Evolutionary conservation across 2,888 invertebrate species (phyloP).

Genomic region (Dryococelus australis): DNA sequence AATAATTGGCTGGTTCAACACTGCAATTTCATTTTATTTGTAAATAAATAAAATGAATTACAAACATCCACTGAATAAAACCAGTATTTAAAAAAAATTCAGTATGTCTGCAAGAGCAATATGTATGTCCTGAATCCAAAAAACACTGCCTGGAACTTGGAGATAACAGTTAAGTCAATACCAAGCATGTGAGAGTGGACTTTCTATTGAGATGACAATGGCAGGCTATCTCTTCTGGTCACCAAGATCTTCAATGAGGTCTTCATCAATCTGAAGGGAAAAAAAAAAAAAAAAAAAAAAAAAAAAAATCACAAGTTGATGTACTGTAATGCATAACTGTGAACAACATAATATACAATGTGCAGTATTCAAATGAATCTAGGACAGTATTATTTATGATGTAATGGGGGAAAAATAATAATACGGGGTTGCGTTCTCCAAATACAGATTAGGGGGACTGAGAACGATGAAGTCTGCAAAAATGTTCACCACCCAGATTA

Average conservation of each 20-base stretch:
- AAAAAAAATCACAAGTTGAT: constrained; percentile 39
- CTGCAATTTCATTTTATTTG: not conserved
- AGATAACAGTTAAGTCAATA: not conserved
- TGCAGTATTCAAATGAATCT: too few relatives aligned
- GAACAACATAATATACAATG: too few relatives aligned
- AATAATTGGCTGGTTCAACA: not conserved
- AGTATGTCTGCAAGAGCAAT: not conserved
- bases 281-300: constrained; percentile 47
- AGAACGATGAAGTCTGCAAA: too few relatives aligned
- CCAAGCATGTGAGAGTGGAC: constrained; percentile 1
- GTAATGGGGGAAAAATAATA: too few relatives aligned
- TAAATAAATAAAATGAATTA: not conserved
- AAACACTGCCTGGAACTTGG: not conserved
- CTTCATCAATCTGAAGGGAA: constrained; percentile 85
- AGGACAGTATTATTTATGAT: too few relatives aligned
- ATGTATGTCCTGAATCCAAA: not conserved
- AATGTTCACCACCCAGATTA: too few relatives aligned
- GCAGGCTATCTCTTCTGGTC: constrained; percentile 80
- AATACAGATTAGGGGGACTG: too few relatives aligned
- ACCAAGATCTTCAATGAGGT: constrained; percentile 90
- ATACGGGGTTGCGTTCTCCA: too few relatives aligned
- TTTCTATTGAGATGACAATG: not conserved
- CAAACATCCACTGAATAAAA: not conserved
- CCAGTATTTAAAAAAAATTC: not conserved
- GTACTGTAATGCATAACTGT: not conserved